phyloP scores from a whole-genome alignment of 2,797 vertebrate species.

The Helarctos malayanus region DNA sequence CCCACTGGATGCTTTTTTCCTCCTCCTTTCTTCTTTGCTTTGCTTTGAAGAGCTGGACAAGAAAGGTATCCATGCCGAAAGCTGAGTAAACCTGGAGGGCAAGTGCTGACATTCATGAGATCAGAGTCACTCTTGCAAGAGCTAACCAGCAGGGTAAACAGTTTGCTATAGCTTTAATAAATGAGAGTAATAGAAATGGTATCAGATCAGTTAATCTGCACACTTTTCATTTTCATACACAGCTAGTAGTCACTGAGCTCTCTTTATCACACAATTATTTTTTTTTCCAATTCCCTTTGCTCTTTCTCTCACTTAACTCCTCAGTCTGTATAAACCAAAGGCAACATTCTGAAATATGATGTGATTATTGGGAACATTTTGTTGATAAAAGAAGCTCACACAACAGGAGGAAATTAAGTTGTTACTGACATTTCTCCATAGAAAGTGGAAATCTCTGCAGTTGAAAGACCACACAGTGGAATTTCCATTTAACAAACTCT shows the following conservation, averaged over 20 bases:
- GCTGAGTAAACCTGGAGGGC: constrained; percentile 50
- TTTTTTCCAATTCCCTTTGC: constrained; percentile 66
- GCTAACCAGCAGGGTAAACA: constrained; percentile 70
- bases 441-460: constrained; percentile 56
- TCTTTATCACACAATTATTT: constrained; percentile 66
- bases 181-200: constrained; percentile 73
- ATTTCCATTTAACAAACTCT: constrained; percentile 71
- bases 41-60: constrained; percentile 64
- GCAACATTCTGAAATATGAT: constrained; percentile 50
- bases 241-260: constrained; percentile 63
- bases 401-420: constrained; percentile 49
- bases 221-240: constrained; percentile 78
- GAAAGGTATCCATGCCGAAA: constrained; percentile 67
- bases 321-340: constrained; percentile 62
- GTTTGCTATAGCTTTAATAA: constrained; percentile 72
- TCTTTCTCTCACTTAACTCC: constrained; percentile 44
- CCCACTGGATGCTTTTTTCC: not conserved
- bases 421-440: constrained; percentile 67
- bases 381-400: constrained; percentile 71
- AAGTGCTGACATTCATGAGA: constrained; percentile 72
- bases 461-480: constrained; percentile 48
- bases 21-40: constrained; percentile 28
- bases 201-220: constrained; percentile 76
- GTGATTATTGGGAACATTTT: constrained; percentile 61
- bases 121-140: constrained; percentile 55